These are phyloP conservation scores for Poecile atricapillus DNA, from an alignment of 2,113 vertebrate species.

Conservation along the genomic window DNA sequence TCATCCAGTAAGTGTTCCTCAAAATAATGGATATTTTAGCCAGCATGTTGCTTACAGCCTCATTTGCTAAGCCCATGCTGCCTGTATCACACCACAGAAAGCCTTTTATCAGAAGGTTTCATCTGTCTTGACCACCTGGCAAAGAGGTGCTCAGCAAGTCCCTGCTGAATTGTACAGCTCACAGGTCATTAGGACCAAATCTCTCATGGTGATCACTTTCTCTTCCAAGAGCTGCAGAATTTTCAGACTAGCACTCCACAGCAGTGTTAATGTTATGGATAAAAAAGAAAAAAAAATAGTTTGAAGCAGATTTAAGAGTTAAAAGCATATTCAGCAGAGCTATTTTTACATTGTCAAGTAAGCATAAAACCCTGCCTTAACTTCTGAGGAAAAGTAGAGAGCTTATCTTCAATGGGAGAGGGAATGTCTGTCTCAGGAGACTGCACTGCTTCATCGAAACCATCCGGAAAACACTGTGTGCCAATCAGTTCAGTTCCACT, in stretches of 20 bases:
- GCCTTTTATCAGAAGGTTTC: background rate
- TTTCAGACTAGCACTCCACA: background rate
- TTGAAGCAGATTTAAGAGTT: background rate
- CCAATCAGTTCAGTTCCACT: background rate
- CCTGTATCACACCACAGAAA: background rate
- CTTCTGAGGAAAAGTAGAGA: background rate
- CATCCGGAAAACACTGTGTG: background rate
- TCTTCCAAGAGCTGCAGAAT: background rate
- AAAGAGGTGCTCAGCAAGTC: background rate
- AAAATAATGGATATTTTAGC: background rate
- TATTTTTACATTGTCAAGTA: constrained; percentile 31
- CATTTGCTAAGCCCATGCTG: background rate
- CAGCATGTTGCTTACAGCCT: background rate
- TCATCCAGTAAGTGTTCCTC: background rate
- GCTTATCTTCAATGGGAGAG: background rate
- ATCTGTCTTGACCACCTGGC: background rate
- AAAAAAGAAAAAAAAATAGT: background rate
- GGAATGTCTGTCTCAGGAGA: background rate
- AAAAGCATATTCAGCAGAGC: background rate
- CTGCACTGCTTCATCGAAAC: background rate
- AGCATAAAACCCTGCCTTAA: background rate
- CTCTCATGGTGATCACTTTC: background rate
- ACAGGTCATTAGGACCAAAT: background rate
- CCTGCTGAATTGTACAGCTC: background rate
- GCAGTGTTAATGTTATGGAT: background rate